Evolutionary conservation across 2,888 invertebrate species (phyloP), one percentile per base, ranked within the genome.

Genomic region (Temnothorax rugatulus): DNA sequence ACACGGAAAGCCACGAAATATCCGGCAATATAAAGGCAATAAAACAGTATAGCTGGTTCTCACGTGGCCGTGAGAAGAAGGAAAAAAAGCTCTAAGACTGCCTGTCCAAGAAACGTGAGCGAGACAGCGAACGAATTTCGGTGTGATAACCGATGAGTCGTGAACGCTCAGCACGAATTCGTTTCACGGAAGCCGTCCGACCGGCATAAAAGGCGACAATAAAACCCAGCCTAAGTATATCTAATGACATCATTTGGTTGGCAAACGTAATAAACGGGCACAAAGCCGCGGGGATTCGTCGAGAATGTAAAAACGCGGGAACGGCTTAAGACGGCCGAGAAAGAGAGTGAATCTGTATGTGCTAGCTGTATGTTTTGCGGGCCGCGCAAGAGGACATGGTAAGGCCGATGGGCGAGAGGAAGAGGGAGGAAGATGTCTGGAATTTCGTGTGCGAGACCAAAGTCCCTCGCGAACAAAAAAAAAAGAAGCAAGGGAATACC

Each of bases 241-340:
- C 93, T 93, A 93, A 93, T 93, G 93, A 92, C 93, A 93, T 93
- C 93, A 93, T 93, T 93, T 92, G 89, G 89, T 87, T 87, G 90
- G 87, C 85, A 82, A 88, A 71, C 86, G 92, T 88, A 92, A 93
- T 93, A 92, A 93, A 93, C 88, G 84, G 90, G 87, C 85, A 92
- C 91, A 91, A 91, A 90, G 89, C 89, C 89, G 75, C 86, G 83
- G 73, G 89, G 91, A 91, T 91, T 91, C 90, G 91, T 92, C 90
- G 91, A 90, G 88, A 88, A 89, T 91, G 89, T 91, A 90, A 91
- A 91, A 91, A 90, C 87, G 79, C 68, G 79, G 85, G 82, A 85
- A 85, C 86, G 85, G 84, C 86, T 90, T 87, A 87, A 84, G 75
- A 54, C 69, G 71, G 8, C 50, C 71, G 68, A 57, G 75, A 64